Evolutionary conservation across 2,797 vertebrate species (phyloP).

Genomic region (Enteromius unitaeniatus): DNA sequence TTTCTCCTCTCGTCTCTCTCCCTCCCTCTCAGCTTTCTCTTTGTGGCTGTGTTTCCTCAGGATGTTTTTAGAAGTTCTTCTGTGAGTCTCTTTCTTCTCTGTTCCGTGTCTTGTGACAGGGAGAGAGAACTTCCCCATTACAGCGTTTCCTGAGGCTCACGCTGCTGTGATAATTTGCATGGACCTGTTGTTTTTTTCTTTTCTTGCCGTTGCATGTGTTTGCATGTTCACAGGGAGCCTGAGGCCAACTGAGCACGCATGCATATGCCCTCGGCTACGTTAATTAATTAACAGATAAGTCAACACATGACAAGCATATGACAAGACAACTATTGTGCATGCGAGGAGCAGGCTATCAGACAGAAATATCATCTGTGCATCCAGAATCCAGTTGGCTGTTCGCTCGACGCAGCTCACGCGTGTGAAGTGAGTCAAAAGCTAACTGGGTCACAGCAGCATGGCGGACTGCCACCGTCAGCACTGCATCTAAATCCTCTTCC

Average conservation of each 20-base stretch:
- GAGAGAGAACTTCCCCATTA: constrained; percentile 67
- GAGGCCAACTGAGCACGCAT: background rate
- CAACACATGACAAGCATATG: background rate
- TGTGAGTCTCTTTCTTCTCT: constrained; percentile 59
- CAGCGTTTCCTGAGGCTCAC: constrained; percentile 37
- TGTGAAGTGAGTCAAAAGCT: background rate
- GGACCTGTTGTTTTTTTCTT: background rate
- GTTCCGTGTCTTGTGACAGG: constrained; percentile 68
- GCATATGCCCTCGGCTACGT: background rate
- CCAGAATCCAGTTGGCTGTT: background rate
- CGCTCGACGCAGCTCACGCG: background rate
- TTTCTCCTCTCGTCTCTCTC: background rate
- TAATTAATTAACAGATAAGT: constrained; percentile 5
- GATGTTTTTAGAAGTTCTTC: constrained; percentile 51
- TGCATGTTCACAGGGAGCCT: background rate
- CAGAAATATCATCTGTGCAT: constrained; percentile 15
- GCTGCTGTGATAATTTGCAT: constrained; percentile 19
- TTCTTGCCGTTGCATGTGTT: background rate
- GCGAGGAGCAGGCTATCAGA: background rate
- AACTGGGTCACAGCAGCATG: constrained; percentile 32
- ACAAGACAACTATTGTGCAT: background rate
- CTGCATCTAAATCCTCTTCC: background rate
- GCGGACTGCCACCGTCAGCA: background rate
- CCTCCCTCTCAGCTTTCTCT: constrained; percentile 25
- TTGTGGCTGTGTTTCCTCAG: constrained; percentile 23